Evolutionary conservation across 2,888 invertebrate genomes (phyloP).

Genomic region (Perdita meconis): DNA sequence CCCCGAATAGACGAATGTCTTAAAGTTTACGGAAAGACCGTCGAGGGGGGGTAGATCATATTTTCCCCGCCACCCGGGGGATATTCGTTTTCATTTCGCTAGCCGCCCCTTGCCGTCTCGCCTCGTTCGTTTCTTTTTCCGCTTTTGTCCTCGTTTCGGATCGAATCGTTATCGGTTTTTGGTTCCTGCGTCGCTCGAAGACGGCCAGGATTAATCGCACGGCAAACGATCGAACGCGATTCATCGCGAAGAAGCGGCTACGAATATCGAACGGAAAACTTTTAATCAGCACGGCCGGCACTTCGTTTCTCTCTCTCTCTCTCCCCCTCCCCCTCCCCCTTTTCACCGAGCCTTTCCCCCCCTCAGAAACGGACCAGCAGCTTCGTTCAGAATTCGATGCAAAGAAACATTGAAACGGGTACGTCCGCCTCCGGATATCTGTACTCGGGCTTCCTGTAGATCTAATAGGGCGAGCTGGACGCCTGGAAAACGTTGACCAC

Average conservation of each 20-base stretch:
- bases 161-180: conserved; percentile 38
- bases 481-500: conserved; percentile 76
- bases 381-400: conserved; percentile 62
- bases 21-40: conserved; percentile 53
- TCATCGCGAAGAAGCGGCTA: conserved; percentile 34
- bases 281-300: conserved; percentile 62
- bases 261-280: conserved; percentile 56
- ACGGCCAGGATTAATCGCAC: conserved; percentile 54
- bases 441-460: conserved; percentile 68
- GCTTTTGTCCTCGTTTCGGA: not conserved
- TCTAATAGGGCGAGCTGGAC: conserved; percentile 69
- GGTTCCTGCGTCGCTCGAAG: conserved; percentile 40
- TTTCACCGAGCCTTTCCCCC: conserved; percentile 32
- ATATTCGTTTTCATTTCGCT: conserved; percentile 37
- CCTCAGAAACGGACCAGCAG: conserved; percentile 24
- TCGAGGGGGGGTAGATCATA: conserved; percentile 49
- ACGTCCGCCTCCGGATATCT: conserved; percentile 68
- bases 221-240: conserved; percentile 50
- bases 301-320: conserved; percentile 30
- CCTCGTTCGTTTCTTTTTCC: no score
- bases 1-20: conserved; percentile 62
- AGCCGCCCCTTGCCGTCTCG: not conserved
- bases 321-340: not conserved
- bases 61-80: conserved; percentile 39
- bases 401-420: conserved; percentile 74